Evolutionary conservation across 2,113 vertebrate genomes (phyloP).

Genomic region (Prionailurus bengalensis): DNA sequence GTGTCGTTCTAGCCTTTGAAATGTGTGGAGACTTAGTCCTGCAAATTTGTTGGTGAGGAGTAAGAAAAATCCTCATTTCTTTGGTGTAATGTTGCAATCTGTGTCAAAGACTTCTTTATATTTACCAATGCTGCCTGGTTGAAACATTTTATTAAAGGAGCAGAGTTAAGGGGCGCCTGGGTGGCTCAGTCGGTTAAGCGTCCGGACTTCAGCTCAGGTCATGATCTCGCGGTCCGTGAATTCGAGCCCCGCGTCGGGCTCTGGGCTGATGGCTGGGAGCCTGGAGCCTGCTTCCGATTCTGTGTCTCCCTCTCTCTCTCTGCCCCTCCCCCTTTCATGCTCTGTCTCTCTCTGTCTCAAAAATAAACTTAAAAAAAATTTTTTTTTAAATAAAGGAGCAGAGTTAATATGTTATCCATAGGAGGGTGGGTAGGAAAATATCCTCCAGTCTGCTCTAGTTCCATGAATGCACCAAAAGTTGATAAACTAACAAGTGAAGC

Average conservation of each 20-base stretch:
- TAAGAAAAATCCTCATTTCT: slow-evolving; percentile 38
- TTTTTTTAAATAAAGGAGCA: not conserved
- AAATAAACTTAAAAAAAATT: no score
- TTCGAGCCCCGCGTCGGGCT: no score
- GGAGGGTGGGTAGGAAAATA: not conserved
- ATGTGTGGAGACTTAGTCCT: not conserved
- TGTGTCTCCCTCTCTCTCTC: no score
- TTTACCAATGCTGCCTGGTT: not conserved
- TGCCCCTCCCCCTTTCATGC: no score
- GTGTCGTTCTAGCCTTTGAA: slow-evolving; percentile 13
- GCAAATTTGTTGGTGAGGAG: slow-evolving; percentile 2
- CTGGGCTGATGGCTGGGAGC: no score
- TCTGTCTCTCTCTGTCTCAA: no score
- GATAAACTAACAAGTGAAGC: not conserved
- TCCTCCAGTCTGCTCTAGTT: not conserved
- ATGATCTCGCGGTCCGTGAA: accelerated
- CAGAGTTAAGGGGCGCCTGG: no score
- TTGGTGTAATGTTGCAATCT: not conserved
- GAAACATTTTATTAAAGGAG: slow-evolving; percentile 15
- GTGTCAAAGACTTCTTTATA: not conserved
- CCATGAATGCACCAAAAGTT: not conserved
- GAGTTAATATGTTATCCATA: not conserved
- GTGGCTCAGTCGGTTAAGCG: no score
- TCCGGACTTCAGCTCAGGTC: no score
- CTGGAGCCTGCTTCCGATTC: no score